These are phyloP conservation scores for Bembecia ichneumoniformis DNA, from an alignment of 2,888 invertebrate species.

Conservation along the genomic window DNA sequence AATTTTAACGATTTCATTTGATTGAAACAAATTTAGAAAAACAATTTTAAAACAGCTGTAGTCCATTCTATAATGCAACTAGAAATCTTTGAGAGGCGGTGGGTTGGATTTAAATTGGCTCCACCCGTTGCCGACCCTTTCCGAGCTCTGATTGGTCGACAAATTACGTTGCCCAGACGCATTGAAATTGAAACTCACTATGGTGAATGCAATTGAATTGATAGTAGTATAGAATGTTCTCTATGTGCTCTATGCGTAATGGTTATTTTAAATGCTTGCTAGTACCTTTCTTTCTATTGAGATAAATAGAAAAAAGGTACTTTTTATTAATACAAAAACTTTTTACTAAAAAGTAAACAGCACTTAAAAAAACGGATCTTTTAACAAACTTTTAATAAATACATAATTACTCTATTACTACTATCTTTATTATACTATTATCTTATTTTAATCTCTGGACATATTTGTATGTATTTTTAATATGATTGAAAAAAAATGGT, in stretches of 20 bases:
- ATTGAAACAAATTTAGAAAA: not conserved
- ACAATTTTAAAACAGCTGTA: slow-evolving; percentile 19
- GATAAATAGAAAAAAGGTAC: too few species aligned
- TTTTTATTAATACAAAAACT: too few species aligned
- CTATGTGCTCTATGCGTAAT: slow-evolving; percentile 42
- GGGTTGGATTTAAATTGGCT: slow-evolving; percentile 27
- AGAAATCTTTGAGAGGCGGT: slow-evolving; percentile 46
- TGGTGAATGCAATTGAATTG: slow-evolving; percentile 54
- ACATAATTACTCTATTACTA: too few species aligned
- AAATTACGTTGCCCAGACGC: slow-evolving; percentile 24
- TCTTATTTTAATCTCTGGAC: too few species aligned
- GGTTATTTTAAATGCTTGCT: slow-evolving; percentile 28
- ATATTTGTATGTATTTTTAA: too few species aligned
- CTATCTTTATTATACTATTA: too few species aligned
- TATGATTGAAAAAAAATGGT: too few species aligned
- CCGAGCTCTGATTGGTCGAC: slow-evolving; percentile 40
- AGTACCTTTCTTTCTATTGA: too few species aligned
- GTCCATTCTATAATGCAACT: slow-evolving; percentile 49
- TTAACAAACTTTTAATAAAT: too few species aligned
- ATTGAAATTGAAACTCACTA: slow-evolving; percentile 34
- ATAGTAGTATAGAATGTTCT: slow-evolving; percentile 39
- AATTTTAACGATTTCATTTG: too few species aligned
- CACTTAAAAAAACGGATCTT: too few species aligned
- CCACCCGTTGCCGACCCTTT: slow-evolving; percentile 35
- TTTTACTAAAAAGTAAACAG: too few species aligned